These are phyloP conservation scores for Oceanodroma tethys DNA, from an alignment of 2,113 vertebrate species.

Conservation along the genomic window DNA sequence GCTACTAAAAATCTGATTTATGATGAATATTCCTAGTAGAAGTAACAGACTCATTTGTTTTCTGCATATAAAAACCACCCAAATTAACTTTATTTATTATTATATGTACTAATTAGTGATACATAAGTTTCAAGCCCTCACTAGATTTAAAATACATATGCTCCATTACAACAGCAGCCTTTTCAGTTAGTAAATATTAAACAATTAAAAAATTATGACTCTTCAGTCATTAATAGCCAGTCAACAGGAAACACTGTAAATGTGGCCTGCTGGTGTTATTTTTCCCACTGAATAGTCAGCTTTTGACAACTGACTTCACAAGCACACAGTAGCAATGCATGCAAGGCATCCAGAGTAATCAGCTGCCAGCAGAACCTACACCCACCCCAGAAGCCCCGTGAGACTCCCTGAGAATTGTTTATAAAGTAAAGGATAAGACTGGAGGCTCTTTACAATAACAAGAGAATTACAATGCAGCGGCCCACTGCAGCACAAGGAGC, in stretches of 20 bases:
- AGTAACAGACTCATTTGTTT: background rate
- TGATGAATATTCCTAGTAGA: background rate
- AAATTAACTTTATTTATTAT: background rate
- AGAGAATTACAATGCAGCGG: background rate
- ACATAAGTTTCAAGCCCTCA: background rate
- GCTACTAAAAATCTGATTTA: background rate
- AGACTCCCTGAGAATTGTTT: conserved; percentile 18
- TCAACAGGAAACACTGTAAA: background rate
- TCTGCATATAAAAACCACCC: background rate
- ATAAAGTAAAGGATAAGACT: background rate
- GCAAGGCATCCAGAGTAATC: background rate
- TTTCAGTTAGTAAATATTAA: conserved; percentile 4
- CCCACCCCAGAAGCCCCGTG: background rate
- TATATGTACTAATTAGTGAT: background rate
- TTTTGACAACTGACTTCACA: background rate
- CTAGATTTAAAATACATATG: background rate
- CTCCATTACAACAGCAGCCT: background rate
- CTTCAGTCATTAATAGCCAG: background rate
- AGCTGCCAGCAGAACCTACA: background rate
- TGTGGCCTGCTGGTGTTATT: background rate
- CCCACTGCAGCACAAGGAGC: background rate
- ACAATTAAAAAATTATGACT: background rate
- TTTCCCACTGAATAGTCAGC: background rate
- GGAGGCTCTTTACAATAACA: background rate
- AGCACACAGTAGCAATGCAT: background rate